Conservation (phyloP, 2,797 vertebrate species). For the Molossus molossus region DNA sequence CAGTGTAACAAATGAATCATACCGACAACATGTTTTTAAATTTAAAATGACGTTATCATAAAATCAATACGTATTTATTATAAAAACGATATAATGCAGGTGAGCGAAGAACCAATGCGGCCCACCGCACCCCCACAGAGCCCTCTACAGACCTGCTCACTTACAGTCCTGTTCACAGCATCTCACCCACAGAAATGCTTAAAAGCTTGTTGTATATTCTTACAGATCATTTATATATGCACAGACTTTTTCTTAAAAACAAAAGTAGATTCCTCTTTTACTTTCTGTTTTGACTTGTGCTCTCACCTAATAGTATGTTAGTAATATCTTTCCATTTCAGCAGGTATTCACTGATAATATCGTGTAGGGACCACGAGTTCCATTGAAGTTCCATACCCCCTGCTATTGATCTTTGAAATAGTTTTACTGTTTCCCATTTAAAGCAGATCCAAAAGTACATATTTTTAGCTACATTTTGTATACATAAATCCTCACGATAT, state of each 20-base stretch:
- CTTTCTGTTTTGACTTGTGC: constrained; percentile 35
- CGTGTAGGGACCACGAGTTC: not conserved
- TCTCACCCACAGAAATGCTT: not conserved
- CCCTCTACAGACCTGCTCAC: accelerated
- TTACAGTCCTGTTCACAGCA: not conserved
- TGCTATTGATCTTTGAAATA: not conserved
- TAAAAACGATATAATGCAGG: not conserved
- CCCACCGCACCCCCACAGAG: not conserved
- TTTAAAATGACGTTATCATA: constrained; percentile 22
- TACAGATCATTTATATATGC: not conserved
- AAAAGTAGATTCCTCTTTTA: not conserved
- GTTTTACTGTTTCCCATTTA: constrained; percentile 8
- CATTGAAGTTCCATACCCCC: not conserved
- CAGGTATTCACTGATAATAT: not conserved
- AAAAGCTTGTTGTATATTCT: not conserved
- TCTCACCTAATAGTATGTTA: not conserved
- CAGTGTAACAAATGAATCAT: not conserved
- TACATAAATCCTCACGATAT: not conserved
- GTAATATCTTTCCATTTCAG: not conserved
- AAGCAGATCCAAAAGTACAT: not conserved
- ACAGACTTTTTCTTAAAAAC: not conserved
- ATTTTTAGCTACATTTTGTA: not conserved
- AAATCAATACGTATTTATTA: not conserved
- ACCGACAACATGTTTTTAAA: not conserved
- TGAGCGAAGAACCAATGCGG: not conserved